Evolutionary conservation across 2,113 vertebrate genomes (phyloP).

Genomic region (Ornithorhynchus anatinus): DNA sequence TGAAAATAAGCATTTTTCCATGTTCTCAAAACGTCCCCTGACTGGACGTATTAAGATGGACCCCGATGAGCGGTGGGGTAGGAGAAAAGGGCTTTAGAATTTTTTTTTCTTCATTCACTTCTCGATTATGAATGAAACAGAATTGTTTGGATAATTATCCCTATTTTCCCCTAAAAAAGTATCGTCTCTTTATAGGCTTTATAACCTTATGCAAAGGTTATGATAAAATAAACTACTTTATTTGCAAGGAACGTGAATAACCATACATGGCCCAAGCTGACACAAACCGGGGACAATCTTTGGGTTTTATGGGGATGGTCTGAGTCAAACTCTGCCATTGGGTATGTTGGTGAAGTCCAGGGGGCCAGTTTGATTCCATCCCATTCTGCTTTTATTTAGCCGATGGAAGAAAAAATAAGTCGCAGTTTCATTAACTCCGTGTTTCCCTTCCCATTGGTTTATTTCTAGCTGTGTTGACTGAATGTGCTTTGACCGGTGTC

Average conservation of each 20-base stretch:
- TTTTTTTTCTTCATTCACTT: conserved; percentile 9
- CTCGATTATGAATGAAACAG: not conserved
- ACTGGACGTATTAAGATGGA: conserved; percentile 1
- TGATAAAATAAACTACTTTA: not conserved
- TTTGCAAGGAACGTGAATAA: not conserved
- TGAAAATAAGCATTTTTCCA: not conserved
- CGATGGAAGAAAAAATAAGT: not conserved
- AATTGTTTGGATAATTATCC: not conserved
- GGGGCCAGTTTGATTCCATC: not conserved
- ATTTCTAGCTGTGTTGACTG: not conserved
- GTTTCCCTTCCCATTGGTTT: too few species aligned
- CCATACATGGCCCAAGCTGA: not conserved
- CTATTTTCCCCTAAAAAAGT: not conserved
- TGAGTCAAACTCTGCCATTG: not conserved
- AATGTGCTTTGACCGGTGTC: not conserved
- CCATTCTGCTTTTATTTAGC: not conserved
- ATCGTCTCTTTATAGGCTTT: conserved; percentile 13
- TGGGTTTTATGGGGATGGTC: not conserved
- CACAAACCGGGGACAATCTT: not conserved
- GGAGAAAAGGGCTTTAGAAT: conserved; percentile 9
- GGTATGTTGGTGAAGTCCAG: not conserved
- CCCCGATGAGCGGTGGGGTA: not conserved
- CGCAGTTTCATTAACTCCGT: not conserved
- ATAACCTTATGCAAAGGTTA: not conserved
- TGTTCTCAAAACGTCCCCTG: not conserved